Conservation (phyloP, 2,888 invertebrate species). For the Sepioteuthis lessoniana region DNA sequence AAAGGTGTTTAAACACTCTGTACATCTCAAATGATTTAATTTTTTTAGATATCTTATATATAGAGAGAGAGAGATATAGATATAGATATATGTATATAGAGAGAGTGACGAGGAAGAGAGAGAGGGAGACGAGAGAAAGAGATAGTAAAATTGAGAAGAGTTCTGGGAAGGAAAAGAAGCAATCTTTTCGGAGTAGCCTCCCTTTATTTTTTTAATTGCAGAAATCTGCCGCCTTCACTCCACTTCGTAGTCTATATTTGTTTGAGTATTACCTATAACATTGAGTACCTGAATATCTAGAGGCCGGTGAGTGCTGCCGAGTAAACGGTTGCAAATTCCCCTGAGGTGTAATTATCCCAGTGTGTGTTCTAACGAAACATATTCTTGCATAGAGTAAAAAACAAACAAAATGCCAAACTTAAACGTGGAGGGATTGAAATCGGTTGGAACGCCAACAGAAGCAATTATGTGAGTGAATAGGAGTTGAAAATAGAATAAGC, state of each 20-base stretch:
- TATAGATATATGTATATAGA: no score
- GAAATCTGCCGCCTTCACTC: not conserved
- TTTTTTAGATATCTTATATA: no score
- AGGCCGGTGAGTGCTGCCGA: not conserved
- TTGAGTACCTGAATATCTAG: not conserved
- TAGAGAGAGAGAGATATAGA: no score
- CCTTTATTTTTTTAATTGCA: not conserved
- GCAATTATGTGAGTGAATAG: not conserved
- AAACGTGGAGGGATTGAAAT: not conserved
- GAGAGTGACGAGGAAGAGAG: no score
- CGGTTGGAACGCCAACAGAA: not conserved
- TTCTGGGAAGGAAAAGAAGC: not conserved
- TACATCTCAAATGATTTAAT: no score
- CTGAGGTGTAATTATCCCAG: not conserved
- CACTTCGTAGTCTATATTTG: not conserved
- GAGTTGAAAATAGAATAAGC: not conserved
- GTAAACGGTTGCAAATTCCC: conserved; percentile 10
- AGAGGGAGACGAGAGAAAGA: no score
- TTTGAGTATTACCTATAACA: not conserved
- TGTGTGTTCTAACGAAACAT: not conserved
- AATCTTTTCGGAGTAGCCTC: not conserved
- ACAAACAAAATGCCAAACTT: not conserved
- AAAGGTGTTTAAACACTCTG: no score
- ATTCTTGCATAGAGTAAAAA: not conserved
- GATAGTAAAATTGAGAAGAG: not conserved